These are phyloP conservation scores for Amia ocellicauda DNA, from an alignment of 2,113 vertebrate species.

Conservation along the genomic window DNA sequence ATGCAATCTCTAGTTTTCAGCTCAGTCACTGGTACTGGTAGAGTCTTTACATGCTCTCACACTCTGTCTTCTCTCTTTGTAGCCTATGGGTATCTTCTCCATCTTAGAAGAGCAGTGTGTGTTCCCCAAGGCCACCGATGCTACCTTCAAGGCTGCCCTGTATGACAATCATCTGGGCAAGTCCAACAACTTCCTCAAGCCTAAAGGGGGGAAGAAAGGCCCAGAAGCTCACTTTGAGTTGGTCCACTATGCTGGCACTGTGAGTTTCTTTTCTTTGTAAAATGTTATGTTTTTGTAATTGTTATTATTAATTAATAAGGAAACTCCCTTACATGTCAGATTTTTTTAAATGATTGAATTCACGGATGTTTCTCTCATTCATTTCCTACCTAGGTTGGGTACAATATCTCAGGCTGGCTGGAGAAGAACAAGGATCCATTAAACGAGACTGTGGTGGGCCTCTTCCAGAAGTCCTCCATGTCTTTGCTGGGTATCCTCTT, in stretches of 20 bases:
- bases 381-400: slow-evolving; percentile 48
- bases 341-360: no score
- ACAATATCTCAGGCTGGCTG: slow-evolving; percentile 70
- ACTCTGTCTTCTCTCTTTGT: slow-evolving; percentile 9
- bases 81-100: slow-evolving; percentile 57
- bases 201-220: slow-evolving; percentile 55
- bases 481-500: slow-evolving; percentile 64
- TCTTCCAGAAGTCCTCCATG: slow-evolving; percentile 77
- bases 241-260: slow-evolving; percentile 65
- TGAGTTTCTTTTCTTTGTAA: no score
- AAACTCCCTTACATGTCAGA: no score
- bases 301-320: no score
- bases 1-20: no score
- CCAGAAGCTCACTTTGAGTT: slow-evolving; percentile 65
- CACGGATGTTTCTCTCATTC: no score
- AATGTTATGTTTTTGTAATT: no score
- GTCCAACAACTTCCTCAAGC: slow-evolving; percentile 67
- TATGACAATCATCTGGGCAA: slow-evolving; percentile 59
- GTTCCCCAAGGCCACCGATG: slow-evolving; percentile 53
- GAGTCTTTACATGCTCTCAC: no score
- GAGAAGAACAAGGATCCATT: slow-evolving; percentile 78
- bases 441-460: slow-evolving; percentile 70
- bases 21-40: no score
- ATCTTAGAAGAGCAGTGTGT: slow-evolving; percentile 57
- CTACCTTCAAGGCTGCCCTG: slow-evolving; percentile 53